Evolutionary conservation across 2,888 invertebrate species (phyloP).

Genomic region (Bimastos eiseni): DNA sequence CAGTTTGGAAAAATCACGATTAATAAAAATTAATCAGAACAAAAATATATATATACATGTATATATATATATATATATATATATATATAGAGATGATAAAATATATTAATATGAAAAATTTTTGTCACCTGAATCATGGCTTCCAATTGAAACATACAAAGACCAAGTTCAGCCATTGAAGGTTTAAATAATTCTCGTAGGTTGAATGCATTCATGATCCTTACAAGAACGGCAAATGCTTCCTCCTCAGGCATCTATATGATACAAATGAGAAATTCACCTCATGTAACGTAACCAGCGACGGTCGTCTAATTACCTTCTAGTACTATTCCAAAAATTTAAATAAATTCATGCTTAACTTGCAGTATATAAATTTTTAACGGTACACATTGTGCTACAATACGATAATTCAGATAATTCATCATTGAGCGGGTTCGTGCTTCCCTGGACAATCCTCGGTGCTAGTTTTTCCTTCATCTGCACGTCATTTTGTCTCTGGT

Average conservation of each 20-base stretch:
- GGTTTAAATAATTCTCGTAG: conserved; percentile 99
- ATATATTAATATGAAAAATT: neutral
- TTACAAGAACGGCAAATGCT: conserved; percentile 94
- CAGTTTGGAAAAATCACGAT: neutral
- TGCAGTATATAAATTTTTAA: neutral
- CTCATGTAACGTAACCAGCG: neutral
- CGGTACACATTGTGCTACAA: neutral
- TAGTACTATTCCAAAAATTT: no score
- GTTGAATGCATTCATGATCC: conserved; percentile 82
- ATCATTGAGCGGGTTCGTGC: neutral
- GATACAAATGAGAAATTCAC: neutral
- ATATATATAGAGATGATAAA: no score
- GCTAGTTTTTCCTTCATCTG: neutral
- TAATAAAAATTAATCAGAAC: neutral
- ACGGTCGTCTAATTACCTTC: neutral
- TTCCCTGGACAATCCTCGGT: neutral
- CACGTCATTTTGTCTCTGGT: neutral
- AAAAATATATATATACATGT: no score
- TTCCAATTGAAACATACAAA: conserved; percentile 98
- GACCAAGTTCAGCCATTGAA: conserved; percentile 95
- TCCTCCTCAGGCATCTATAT: conserved; percentile 98
- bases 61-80: no score
- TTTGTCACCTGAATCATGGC: conserved; percentile 76
- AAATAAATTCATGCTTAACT: neutral
- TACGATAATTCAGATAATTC: neutral